A percentile compares a stretch with the other conserved stretches of the same genome.
phyloP scores from a whole-genome alignment of 2,797 vertebrate species.

The Steatocranus sp. region DNA sequence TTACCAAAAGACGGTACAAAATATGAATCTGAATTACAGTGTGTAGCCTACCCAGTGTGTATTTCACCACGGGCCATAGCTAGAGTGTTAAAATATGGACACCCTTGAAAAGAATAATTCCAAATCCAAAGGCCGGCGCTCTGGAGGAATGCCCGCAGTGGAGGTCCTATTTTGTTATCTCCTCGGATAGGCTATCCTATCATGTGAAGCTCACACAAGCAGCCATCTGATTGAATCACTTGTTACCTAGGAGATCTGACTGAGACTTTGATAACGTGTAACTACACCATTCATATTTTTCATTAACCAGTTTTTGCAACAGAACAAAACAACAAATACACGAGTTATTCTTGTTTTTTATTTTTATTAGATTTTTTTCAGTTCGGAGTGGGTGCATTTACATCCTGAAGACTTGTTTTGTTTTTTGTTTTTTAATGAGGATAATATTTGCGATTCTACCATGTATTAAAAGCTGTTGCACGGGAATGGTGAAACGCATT shows the following conservation, averaged over 20 bases:
- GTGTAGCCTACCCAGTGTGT: not conserved
- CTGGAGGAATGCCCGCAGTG: not conserved
- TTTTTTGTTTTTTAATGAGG: not conserved
- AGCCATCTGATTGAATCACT: conserved; percentile 26
- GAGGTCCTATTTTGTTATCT: not conserved
- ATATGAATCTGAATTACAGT: not conserved
- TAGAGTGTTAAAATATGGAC: not conserved
- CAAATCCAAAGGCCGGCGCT: not conserved
- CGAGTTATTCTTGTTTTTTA: not conserved
- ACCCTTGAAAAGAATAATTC: not conserved
- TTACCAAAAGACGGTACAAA: not conserved
- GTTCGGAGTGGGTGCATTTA: not conserved
- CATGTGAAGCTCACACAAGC: not conserved
- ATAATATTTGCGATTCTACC: not conserved
- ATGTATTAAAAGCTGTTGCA: not conserved
- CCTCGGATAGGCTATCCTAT: not conserved
- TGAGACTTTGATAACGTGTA: not conserved
- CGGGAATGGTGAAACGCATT: conserved; percentile 2
- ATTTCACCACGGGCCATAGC: not conserved
- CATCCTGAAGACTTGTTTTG: not conserved
- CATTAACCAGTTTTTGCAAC: not conserved
- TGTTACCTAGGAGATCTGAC: conserved; percentile 35
- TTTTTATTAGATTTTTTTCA: not conserved
- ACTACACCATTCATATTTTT: not conserved
- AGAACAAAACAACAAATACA: not conserved